Evolutionary conservation across 2,113 vertebrate genomes (phyloP), one percentile per base, ranked within the genome.

Genomic region (Paedocypris sp.): DNA sequence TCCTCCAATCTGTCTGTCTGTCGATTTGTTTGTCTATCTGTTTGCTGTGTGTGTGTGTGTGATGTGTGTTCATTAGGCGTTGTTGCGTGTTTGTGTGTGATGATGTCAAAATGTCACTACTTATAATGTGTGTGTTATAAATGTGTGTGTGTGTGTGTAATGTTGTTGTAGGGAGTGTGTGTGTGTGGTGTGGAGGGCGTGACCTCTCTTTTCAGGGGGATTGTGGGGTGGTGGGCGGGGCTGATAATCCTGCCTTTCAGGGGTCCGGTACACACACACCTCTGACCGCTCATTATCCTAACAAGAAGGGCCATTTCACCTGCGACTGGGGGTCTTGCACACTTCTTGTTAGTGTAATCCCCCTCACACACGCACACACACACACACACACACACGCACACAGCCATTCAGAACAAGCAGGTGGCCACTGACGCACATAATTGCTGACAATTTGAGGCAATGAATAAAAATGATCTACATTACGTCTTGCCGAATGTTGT

Each of bases 391-490:
- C 91, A 86, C 83, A 81, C 88, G 86, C 87, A 60, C 64, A 59
- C 43, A 60, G 86, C 90, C 92, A 94, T 98, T 97, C 94, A 97
- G 92, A 87, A 90, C 87, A 94, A 91, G 94, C 95, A 98, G 95
- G 94, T 98, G 95, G 94, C 92, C 90, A 92, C 89, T 96, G 94
- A 94, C 90, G 85, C 90, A 93, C 89, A 91, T 97, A 98, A 98
- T 98, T 97, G 93, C 94, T 88, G 92, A 97, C 95, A 98, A 98
- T 98, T 98, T 97, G 93, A 93, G 92, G 92, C 94, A 95, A 96
- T 98, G 94, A 98, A 98, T 98, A 96, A 97, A 97, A 98, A 97
- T 97, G 91, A 94, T 95, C 92, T 94, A 94, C 93, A 95, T 97
- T 97, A 94, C 93, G 97, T 94, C 92, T 98, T 94, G 93, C 94